phyloP scores from a whole-genome alignment of 2,113 vertebrate species.

The Chamaea fasciata region DNA sequence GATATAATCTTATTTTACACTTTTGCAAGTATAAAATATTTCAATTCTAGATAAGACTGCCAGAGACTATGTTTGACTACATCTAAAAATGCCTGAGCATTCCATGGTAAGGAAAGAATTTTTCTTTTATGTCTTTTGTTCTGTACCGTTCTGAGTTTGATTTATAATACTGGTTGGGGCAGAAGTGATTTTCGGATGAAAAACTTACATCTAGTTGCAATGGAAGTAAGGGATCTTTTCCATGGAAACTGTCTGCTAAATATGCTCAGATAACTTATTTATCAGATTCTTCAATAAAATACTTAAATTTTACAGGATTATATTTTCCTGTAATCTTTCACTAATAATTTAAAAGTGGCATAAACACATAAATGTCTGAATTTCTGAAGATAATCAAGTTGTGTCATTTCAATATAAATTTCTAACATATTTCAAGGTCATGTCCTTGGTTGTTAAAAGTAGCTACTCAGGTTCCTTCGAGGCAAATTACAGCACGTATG shows the following conservation, averaged over 20 bases:
- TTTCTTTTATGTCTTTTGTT: not conserved
- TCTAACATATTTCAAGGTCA: not conserved
- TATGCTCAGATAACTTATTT: slow-evolving; percentile 5
- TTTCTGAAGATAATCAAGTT: not conserved
- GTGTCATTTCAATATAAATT: not conserved
- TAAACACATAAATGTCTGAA: not conserved
- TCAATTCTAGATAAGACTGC: not conserved
- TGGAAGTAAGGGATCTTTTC: not conserved
- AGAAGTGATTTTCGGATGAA: not conserved
- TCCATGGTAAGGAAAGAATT: not conserved
- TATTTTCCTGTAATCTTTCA: not conserved
- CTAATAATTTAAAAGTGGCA: slow-evolving; percentile 6
- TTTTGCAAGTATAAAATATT: not conserved
- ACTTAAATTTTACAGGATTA: not conserved
- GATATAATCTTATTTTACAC: not conserved
- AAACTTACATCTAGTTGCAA: not conserved
- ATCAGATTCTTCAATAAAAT: not conserved
- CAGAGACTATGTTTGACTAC: not conserved
- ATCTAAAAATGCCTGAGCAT: not conserved
- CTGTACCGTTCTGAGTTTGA: not conserved
- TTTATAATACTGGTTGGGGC: not conserved
- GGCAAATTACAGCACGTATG: not conserved
- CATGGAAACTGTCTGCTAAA: slow-evolving; percentile 9
- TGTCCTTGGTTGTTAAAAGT: not conserved
- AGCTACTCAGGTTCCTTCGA: not conserved